Base-by-base conservation (phyloP, 37 sponge, comb jelly and placozoan genomes). In the Hormiphora californensis region DNA sequence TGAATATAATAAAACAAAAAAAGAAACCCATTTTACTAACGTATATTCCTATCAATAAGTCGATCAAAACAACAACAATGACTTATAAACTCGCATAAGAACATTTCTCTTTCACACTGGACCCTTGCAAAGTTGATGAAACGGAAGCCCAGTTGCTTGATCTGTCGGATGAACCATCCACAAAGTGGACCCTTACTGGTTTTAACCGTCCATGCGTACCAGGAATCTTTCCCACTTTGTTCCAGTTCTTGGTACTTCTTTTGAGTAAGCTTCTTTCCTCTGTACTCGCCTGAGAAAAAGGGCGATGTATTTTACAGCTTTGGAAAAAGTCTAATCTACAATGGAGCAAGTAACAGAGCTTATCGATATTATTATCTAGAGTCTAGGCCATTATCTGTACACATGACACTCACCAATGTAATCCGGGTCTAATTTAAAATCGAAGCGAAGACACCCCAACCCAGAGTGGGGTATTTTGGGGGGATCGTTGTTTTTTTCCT, bases 101-200 rank as follows among this genome's bases (percentile, higher is more conserved):
- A 65, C 37, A 65, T 65, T 65, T 28, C n/a, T n/a, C 35, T 39
- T 39, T 65, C 67, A 17, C 67, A 65, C 17, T 28, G 32, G 19
- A 36, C 67, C 35, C 67, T 25, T 36, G 67, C 67, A 65, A 36
- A 65, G 37, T 65, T 65, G 35, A 65, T 39, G 35, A 65, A 65
- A 19, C 67, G 3, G 19, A 65, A 65, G n/a, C n/a, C 67, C 67
- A 65, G 37, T 65, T 65, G 37, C 67, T 65, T 9, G 3, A 1
- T 32, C 33, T 36, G 37, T 65, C 1, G 17, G 3, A 9, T 2
- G 67, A 21, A 11, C 67, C 67, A 28, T 65, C 67, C 4, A 65
- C 1, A 17, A 36, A 65, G 67, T 36, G 21, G 9, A 32, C 67
- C 67, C 11, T 65, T 39, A 7, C 35, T 21, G 28, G 19, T 7